Conservation (phyloP, 1,140 invertebrate species). For the Sycophila sp. region DNA sequence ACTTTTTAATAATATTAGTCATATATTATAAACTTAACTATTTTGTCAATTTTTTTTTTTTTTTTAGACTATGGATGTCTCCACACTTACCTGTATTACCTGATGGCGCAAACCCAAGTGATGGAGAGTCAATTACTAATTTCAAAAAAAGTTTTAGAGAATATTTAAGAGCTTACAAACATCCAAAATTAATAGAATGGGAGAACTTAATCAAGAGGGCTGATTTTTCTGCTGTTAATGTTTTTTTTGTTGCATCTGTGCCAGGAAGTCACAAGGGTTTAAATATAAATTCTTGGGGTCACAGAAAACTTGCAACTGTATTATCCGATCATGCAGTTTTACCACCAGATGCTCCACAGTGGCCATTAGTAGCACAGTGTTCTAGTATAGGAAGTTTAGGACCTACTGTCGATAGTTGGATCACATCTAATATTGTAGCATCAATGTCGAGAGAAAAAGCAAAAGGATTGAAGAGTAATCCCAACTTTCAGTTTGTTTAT, state of each 20-base stretch:
- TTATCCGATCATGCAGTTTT: slow-evolving; percentile 72
- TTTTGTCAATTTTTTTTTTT: slow-evolving; percentile 25
- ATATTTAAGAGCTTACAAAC: slow-evolving; percentile 82
- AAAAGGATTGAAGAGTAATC: slow-evolving; percentile 54
- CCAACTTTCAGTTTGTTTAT: slow-evolving; percentile 72
- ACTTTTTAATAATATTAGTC: too few relatives aligned
- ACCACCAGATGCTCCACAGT: slow-evolving; percentile 67
- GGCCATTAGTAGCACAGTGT: slow-evolving; percentile 83
- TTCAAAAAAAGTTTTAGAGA: slow-evolving; percentile 88
- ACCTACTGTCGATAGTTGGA: slow-evolving; percentile 74
- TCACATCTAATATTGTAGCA: slow-evolving; percentile 73
- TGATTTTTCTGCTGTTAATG: slow-evolving; percentile 85
- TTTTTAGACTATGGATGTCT: slow-evolving; percentile 79
- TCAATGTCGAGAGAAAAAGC: slow-evolving; percentile 69
- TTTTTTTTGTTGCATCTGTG: slow-evolving; percentile 85
- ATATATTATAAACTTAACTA: too few relatives aligned
- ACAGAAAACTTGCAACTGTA: slow-evolving; percentile 75
- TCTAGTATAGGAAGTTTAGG: slow-evolving; percentile 92
- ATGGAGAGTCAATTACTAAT: slow-evolving; percentile 83
- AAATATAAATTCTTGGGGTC: slow-evolving; percentile 73
- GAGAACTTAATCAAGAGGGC: slow-evolving; percentile 76
- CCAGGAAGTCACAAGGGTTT: slow-evolving; percentile 80
- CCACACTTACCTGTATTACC: slow-evolving; percentile 76
- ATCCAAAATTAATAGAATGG: slow-evolving; percentile 77
- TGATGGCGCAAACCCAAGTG: slow-evolving; percentile 65